Evolutionary conservation across 2,113 vertebrate genomes (phyloP), one percentile per base, ranked within the genome.

Genomic region (Podarcis cretensis): DNA sequence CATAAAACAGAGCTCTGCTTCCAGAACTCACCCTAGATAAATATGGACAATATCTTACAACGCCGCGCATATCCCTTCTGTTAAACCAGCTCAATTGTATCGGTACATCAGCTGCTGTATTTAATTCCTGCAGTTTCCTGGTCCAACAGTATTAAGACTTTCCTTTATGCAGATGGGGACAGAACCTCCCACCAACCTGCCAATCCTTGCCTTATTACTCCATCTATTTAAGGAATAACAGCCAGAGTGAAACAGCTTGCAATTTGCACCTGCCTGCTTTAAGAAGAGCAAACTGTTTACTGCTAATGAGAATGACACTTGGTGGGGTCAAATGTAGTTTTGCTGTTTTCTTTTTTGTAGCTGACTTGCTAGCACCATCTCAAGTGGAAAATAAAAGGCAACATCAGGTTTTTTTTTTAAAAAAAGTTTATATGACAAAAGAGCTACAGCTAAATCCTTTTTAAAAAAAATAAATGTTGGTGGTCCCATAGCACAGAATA

Each of bases 251-350:
- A 97, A 91, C 93, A 94, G 95, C 90, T 95, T 96, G 93, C 90
- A 94, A 92, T 95, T 94, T 96, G 94, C 96, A 97, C 96, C 96
- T 97, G 95, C 94, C 95, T 95, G 93, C 93, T 94, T 86, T 93
- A 88, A 89, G 96, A 87, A 80, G 88, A 93, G 75, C 54, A 92
- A 93, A 90, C 78, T 89, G 84, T 90, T 94, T 75, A 23, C 74
- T 77, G 87, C 83, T 96, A 94, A 96, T 93, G 90, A 93, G 89
- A 88, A 59, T 85, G 85, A 91, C 71, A 85, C 57, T 69, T 48
- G 37, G 32, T 16, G 85, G 43, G 90, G 89, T 77, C 89, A 91
- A 89, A 74, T 5, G 4, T 4, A 73, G 3, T 27, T 92, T 89
- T 66, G 32, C 57, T 81, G 5, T 73, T 84, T n/a, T 25, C 84